Evolutionary conservation across 1,140 invertebrate species (phyloP).

Genomic region (Macrobrachium nipponense): DNA sequence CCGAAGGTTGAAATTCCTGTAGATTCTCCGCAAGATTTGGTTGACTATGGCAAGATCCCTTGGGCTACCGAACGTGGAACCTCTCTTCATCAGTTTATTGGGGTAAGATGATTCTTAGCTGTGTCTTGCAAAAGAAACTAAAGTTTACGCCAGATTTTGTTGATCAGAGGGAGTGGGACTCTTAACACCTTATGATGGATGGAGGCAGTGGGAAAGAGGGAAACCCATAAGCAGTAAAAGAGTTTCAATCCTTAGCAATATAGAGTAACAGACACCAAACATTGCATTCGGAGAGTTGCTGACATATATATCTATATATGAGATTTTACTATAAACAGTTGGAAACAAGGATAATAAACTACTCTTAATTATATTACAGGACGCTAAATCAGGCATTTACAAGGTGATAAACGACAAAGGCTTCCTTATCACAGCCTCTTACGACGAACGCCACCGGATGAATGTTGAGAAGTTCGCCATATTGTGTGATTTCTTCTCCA

Average conservation of each 20-base stretch:
- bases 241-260: too few species aligned
- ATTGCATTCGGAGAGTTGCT: too few species aligned
- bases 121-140: too few species aligned
- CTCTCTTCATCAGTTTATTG: constrained; percentile 3
- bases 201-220: neutral
- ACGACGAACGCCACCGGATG: neutral
- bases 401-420: neutral
- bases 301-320: too few species aligned
- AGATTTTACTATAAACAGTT: neutral
- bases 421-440: neutral
- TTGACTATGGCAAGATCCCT: constrained; percentile 6
- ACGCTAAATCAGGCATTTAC: constrained; percentile 1
- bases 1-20: constrained; percentile 1
- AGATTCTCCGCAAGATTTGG: neutral
- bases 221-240: too few species aligned
- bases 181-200: neutral
- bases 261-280: too few species aligned
- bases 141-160: too few species aligned
- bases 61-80: constrained; percentile 3
- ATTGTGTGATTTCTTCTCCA: constrained; percentile 21
- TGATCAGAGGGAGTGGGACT: too few species aligned
- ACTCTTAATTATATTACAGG: neutral
- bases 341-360: neutral
- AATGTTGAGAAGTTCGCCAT: neutral
- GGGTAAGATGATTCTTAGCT: neutral